These are phyloP conservation scores for Nephrocerus scutellatus DNA, from an alignment of 2,888 invertebrate species.

Conservation along the genomic window DNA sequence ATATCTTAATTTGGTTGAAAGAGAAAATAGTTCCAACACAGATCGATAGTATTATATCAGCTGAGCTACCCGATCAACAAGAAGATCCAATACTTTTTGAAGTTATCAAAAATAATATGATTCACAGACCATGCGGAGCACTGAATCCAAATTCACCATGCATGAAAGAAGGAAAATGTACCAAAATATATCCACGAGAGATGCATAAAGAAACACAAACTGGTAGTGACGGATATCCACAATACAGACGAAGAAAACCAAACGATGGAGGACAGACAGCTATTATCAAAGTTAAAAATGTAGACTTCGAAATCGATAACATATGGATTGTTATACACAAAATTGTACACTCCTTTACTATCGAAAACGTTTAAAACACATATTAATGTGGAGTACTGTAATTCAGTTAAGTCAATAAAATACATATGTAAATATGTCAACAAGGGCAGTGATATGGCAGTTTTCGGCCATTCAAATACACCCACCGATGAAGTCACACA, in stretches of 20 bases:
- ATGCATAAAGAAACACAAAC: conserved; percentile 31
- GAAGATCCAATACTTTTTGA: conserved; percentile 23
- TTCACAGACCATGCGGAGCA: conserved; percentile 35
- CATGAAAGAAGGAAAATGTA: conserved; percentile 35
- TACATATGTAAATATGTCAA: conserved; percentile 14
- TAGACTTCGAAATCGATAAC: conserved; percentile 26
- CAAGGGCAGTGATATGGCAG: conserved; percentile 9
- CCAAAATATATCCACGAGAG: conserved; percentile 32
- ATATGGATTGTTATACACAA: conserved; percentile 36
- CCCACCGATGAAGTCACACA: too few relatives aligned
- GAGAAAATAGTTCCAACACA: conserved; percentile 25
- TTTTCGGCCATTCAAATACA: too few relatives aligned
- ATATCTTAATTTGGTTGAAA: conserved; percentile 28
- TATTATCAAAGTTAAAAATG: conserved; percentile 4
- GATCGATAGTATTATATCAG: conserved; percentile 23
- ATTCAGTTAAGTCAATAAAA: conserved; percentile 23
- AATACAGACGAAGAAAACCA: conserved; percentile 24
- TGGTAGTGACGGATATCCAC: conserved; percentile 36
- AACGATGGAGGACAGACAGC: background rate
- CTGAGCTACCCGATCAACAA: conserved; percentile 17
- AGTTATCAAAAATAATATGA: conserved; percentile 32
- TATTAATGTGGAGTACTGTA: conserved; percentile 42
- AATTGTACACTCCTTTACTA: conserved; percentile 34
- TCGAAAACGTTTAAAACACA: conserved; percentile 32
- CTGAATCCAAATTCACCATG: conserved; percentile 28